Evolutionary conservation across 2,888 invertebrate genomes (phyloP), one percentile per base, ranked within the genome.

Genomic region (Standfussiana lucernea): DNA sequence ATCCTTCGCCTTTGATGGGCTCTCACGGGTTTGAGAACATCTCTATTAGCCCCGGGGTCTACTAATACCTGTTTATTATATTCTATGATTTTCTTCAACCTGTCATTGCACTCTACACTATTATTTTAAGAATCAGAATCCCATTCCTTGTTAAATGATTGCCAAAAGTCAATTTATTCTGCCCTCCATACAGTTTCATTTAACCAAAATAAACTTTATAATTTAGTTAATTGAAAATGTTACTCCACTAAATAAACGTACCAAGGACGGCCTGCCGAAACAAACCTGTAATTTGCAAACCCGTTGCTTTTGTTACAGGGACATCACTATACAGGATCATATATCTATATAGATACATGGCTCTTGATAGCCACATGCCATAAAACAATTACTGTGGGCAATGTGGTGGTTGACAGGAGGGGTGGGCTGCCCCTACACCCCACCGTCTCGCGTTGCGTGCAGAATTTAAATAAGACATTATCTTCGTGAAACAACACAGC

Each of bases 321-420:
- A 59, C 74, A 61, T 66, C 61, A 61, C 37, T 71, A 75, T 53
- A 65, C 18, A 32, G 24, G 37, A 53, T 53, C n/a, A 11, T 64
- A 53, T 66, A 65, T 47, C 28, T 61, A 35, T 45, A 40, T 62
- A 71, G 21, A 18, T 66, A 66, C 15, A 61, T 67, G 56, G 35
- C 37, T 74, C 79, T 79, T 84, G 84, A 82, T 87, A 79, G 79
- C 72, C 83, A 85, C 82, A 88, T 82, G 88, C 72, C 79, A 82
- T 88, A 79, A 86, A 86, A 83, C 80, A 88, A 82, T 88, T 88
- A 88, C 73, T 70, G 76, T 35, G 75, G 71, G 70, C 80, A 86
- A 79, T 82, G 83, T 76, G 75, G 81, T 79, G 77, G 80, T 72
- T 81, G 72, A 70, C 79, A 82, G 75, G 69, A 35, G 68, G 68